Base-by-base conservation (phyloP, 2,797 vertebrate species). In the Sebastes paucispinis region DNA sequence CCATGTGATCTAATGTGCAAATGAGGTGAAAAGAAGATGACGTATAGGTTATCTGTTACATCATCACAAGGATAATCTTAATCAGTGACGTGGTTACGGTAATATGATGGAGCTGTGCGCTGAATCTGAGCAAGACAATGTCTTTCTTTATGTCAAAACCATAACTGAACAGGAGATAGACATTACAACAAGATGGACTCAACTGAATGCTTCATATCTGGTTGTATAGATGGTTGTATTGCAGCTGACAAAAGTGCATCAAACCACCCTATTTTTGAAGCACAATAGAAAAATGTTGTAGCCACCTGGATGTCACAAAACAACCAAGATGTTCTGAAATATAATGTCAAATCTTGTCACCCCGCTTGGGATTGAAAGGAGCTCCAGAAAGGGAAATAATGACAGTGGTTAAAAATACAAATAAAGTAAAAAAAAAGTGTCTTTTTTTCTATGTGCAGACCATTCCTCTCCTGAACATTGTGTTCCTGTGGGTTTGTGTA, bases 71-170 rank as follows among this genome's bases (percentile, higher is more conserved):
- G 62, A 62, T 18, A 58, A n/a, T 47, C 67, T 52, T 22, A 73
- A 57, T 76, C 55, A 43, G 16, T 9, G 57, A 20, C 29, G 14
- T 13, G 32, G n/a, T 67, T 70, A n/a, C 25, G 52, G 75, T 62
- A 68, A 57, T 54, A 36, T 59, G 34, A 74, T 18, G 31, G 54
- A 75, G 75, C 25, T 39, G 62, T 71, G 85, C 1, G 52, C 12
- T 83, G 69, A 79, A 79, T 79, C 12, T 18, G 32, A 68, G 22
- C 20, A 9, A 60, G 25, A 34, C 7, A 59, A 69, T 71, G 62
- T 72, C 29, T 60, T 73, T 52, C 63, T 66, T 58, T 57, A 22
- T 60, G 18, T 47, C 10, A 71, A 64, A 79, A 22, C n/a, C 20
- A 31, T 2, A 55, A 43, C 11, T 65, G 59, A 73, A 18, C n/a